phyloP scores from a whole-genome alignment of 2,113 vertebrate genomes.

The Phycodurus eques region DNA sequence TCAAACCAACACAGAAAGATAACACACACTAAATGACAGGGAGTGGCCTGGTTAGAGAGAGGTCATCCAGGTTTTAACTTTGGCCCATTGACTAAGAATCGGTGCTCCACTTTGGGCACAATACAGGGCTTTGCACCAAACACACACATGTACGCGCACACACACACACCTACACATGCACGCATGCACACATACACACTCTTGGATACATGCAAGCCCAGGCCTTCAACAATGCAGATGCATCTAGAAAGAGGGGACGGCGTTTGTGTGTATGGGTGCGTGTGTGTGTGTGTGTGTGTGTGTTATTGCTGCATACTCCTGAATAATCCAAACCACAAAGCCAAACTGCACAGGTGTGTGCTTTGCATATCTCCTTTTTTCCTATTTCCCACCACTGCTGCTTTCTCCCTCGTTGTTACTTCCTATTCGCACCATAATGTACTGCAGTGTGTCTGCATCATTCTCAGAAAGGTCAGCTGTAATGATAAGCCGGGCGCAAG shows the following conservation, averaged over 20 bases:
- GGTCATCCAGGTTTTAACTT: slow-evolving; percentile 54
- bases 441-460: slow-evolving; percentile 30
- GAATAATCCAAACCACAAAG: slow-evolving; percentile 48
- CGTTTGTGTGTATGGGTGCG: neutral
- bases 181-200: slow-evolving; percentile 9
- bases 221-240: slow-evolving; percentile 55
- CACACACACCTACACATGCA: slow-evolving; percentile 5
- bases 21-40: slow-evolving; percentile 13
- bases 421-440: neutral
- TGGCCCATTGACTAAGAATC: slow-evolving; percentile 64
- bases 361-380: slow-evolving; percentile 37
- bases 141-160: slow-evolving; percentile 6
- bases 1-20: neutral
- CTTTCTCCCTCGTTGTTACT: slow-evolving; percentile 26
- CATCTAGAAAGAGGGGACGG: slow-evolving; percentile 34
- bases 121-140: slow-evolving; percentile 54
- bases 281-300: neutral
- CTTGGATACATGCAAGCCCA: slow-evolving; percentile 18
- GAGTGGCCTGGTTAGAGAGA: slow-evolving; percentile 44
- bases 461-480: slow-evolving; percentile 58
- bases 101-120: slow-evolving; percentile 57
- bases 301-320: slow-evolving; percentile 29
- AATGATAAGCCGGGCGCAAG: slow-evolving; percentile 41
- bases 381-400: slow-evolving; percentile 9
- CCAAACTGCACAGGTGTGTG: slow-evolving; percentile 41